phyloP scores from a whole-genome alignment of 2,797 vertebrate genomes.

The Cryptoblepharus egeriae region DNA sequence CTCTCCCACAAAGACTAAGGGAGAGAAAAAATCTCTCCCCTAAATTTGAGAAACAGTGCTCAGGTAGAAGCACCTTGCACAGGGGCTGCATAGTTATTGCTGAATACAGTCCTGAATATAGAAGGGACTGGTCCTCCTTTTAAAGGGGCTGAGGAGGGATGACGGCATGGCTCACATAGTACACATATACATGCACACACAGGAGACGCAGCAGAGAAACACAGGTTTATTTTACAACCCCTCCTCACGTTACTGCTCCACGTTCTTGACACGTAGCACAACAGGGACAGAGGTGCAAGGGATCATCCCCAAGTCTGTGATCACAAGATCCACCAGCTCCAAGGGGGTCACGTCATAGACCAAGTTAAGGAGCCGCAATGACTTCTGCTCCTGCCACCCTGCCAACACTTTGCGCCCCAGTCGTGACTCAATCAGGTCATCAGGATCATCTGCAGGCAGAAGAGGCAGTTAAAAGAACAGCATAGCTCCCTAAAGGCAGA shows the following conservation, averaged over 20 bases:
- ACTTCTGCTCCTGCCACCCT: conserved; percentile 85
- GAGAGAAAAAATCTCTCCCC: too few relatives aligned
- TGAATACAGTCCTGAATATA: neutral
- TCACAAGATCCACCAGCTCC: conserved; percentile 96
- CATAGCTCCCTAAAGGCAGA: neutral
- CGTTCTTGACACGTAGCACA: conserved; percentile 94
- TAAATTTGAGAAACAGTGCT: too few relatives aligned
- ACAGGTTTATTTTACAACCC: conserved; percentile 58
- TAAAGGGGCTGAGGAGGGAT: too few relatives aligned
- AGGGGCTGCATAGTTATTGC: neutral
- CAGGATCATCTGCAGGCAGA: conserved; percentile 85
- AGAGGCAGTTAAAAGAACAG: neutral
- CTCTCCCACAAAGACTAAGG: too few relatives aligned
- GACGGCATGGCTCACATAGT: neutral
- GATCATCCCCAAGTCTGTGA: conserved; percentile 98
- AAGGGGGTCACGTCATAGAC: conserved; percentile 97
- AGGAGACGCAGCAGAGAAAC: neutral
- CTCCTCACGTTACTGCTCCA: conserved; percentile 82
- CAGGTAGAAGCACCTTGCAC: too few relatives aligned
- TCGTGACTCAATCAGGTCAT: conserved; percentile 87
- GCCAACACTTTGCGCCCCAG: conserved; percentile 83
- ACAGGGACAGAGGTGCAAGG: conserved; percentile 98
- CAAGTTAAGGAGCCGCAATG: conserved; percentile 90
- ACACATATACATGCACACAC: neutral
- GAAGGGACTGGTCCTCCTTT: neutral